Base-by-base conservation (phyloP, 1,140 invertebrate species). In the Leptinotarsa defecta region DNA sequence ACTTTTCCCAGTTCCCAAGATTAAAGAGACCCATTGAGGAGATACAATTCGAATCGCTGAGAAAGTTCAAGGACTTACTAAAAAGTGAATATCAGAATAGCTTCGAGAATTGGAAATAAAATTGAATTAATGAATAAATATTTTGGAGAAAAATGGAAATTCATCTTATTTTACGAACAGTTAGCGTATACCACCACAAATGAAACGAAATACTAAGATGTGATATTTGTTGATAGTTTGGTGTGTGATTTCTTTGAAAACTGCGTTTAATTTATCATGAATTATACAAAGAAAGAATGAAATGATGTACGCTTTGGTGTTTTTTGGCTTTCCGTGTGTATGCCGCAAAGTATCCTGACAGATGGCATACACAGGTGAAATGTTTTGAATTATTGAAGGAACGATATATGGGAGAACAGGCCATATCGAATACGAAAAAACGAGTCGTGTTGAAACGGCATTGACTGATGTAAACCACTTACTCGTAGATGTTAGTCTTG, bases 311-410 rank as follows among this genome's bases (percentile, higher is more conserved):
- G 27, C 6, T 8, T 34, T 34, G 27, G 27, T 20, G 19, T 62
- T 62, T 62, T 17, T n/a, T 62, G 57, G 57, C 57, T 62, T 62
- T 20, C 57, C 57, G 57, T 15, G 17, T 62, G 13, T 62, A 15
- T 62, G 57, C 57, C 19, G 57, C 57, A 62, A 77, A 74, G 73
- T 77, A 71, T 48, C 69, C 62, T 49, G 62, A 65, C 48, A 74
- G 72, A 71, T 24, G 69, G 68, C 72, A 76, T 52, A 73, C 57
- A 62, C 13, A 62, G 19, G 57, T 62, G 57, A 62, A 62, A 62
- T 5, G 27, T 34, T 34, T 34, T 34, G 27, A 34, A 34, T 34
- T 34, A 34, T 34, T 34, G 6, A 34, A 34, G 57, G 57, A 62
- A 62, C 57, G 57, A 5, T 62, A 5, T 62, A 5, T 20, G 57